Evolutionary conservation across 1,140 invertebrate species (phyloP).

Genomic region (Dufourea novaeangliae): DNA sequence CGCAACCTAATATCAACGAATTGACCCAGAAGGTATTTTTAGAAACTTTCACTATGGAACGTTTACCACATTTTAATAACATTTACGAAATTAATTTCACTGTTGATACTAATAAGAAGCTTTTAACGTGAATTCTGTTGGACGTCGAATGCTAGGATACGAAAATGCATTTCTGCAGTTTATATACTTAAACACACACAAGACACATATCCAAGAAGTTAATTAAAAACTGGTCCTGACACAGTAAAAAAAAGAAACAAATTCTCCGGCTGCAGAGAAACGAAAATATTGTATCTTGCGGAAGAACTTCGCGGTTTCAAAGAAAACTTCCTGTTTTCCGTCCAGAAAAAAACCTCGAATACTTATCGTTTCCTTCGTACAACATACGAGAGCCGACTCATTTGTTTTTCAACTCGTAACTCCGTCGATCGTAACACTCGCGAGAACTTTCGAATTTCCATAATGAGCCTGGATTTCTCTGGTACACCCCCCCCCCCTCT

Average conservation of each 20-base stretch:
- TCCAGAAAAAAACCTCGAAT: too few species aligned
- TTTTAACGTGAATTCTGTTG: too few species aligned
- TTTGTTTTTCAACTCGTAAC: neutral
- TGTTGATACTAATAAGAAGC: too few species aligned
- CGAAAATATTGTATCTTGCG: neutral
- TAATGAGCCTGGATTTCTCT: neutral
- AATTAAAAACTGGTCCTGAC: neutral
- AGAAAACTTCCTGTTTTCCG: neutral
- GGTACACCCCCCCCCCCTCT: neutral
- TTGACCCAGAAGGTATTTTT: too few species aligned
- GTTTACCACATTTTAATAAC: too few species aligned
- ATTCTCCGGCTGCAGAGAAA: neutral
- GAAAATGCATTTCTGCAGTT: too few species aligned
- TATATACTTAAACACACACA: too few species aligned
- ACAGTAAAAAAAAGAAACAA: neutral
- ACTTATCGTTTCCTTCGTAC: neutral
- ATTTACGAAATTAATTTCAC: too few species aligned
- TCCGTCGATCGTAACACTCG: neutral
- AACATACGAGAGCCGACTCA: neutral
- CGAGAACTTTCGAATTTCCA: constrained; percentile 12
- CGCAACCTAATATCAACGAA: too few species aligned
- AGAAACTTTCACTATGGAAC: too few species aligned
- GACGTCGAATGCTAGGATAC: too few species aligned
- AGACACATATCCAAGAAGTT: too few species aligned
- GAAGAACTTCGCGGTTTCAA: neutral